Evolutionary conservation across 2,797 vertebrate species (phyloP).

Genomic region (Tenualosa ilisha): DNA sequence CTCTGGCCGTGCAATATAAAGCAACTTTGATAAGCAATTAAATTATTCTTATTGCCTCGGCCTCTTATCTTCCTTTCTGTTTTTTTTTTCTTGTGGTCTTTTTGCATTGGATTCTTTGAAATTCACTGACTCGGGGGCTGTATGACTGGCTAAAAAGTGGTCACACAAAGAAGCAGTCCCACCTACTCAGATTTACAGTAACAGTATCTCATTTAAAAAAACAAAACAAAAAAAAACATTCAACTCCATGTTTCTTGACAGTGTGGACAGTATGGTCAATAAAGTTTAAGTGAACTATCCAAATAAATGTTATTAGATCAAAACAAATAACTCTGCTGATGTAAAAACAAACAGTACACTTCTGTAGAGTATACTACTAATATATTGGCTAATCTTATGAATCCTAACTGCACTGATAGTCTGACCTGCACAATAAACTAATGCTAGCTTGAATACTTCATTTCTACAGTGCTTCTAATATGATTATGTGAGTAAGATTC

Average conservation of each 20-base stretch:
- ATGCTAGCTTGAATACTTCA: too few species aligned
- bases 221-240: not conserved
- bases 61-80: slow-evolving; percentile 62
- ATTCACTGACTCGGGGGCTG: not conserved
- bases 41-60: slow-evolving; percentile 73
- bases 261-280: not conserved
- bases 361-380: too few species aligned
- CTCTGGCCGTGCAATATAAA: slow-evolving; percentile 70
- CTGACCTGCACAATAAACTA: too few species aligned
- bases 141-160: not conserved
- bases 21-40: slow-evolving; percentile 83
- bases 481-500: too few species aligned
- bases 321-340: too few species aligned
- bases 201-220: not conserved
- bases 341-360: too few species aligned
- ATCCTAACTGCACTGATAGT: too few species aligned
- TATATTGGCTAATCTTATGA: too few species aligned
- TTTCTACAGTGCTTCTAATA: too few species aligned
- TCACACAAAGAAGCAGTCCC: not conserved
- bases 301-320: not conserved
- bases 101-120: slow-evolving; percentile 13
- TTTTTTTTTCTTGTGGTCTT: slow-evolving; percentile 63
- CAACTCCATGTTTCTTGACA: not conserved
- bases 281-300: not conserved
- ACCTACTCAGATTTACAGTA: not conserved